These are phyloP conservation scores for Girardinus metallicus DNA, from an alignment of 2,797 vertebrate genomes.

Conservation along the genomic window DNA sequence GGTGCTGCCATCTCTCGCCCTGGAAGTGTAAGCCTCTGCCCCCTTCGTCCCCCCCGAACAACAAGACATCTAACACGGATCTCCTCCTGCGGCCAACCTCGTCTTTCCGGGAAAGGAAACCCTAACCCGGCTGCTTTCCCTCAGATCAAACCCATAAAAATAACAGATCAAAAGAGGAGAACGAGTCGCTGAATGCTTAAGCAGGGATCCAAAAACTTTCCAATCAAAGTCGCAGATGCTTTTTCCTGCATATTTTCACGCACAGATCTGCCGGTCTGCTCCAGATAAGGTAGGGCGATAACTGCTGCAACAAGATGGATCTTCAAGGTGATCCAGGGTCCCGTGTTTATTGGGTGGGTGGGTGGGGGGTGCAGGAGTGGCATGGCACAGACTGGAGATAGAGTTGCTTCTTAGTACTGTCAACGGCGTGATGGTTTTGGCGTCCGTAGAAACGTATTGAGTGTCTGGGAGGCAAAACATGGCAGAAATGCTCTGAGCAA, in stretches of 20 bases:
- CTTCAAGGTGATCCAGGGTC: constrained; percentile 8
- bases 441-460: constrained; percentile 61
- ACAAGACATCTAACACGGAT: constrained; percentile 74
- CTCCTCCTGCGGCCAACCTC: constrained; percentile 49
- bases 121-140: not conserved
- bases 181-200: not conserved
- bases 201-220: not conserved
- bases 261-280: not conserved
- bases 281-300: not conserved
- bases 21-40: constrained; percentile 60
- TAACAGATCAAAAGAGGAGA: not conserved
- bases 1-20: constrained; percentile 65
- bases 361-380: constrained; percentile 27
- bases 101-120: constrained; percentile 77
- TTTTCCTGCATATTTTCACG: not conserved
- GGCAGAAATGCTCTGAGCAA: constrained; percentile 68
- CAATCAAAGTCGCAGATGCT: not conserved
- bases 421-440: constrained; percentile 58
- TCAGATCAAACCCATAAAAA: constrained; percentile 17
- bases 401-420: constrained; percentile 81
- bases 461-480: constrained; percentile 71
- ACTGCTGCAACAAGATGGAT: constrained; percentile 12
- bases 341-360: constrained; percentile 63
- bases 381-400: constrained; percentile 46
- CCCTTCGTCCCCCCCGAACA: constrained; percentile 61